Conservation (phyloP, 2,113 vertebrate species). For the Gambusia affinis region DNA sequence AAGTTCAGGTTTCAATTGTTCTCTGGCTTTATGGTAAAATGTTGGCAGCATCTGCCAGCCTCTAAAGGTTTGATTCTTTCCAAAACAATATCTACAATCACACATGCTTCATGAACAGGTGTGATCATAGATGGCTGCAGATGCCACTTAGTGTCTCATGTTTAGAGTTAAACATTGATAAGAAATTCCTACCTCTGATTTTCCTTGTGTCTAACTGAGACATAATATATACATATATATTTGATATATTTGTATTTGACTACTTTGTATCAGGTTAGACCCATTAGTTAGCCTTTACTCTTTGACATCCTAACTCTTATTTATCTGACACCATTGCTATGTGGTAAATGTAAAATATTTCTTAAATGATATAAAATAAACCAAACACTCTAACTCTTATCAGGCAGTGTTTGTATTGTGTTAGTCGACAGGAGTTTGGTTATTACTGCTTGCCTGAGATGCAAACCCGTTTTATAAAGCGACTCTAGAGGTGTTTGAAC, state of each 20-base stretch:
- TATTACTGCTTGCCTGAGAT: conserved; percentile 59
- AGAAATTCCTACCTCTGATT: not conserved
- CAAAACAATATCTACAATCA: not conserved
- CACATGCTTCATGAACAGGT: not conserved
- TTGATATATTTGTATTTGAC: not conserved
- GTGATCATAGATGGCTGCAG: no score
- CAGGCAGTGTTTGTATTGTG: not conserved
- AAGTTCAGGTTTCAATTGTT: not conserved
- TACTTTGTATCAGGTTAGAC: not conserved
- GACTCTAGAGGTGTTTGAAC: conserved; percentile 29
- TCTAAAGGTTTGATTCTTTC: not conserved
- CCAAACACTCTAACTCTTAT: not conserved
- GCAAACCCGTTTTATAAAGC: conserved; percentile 18
- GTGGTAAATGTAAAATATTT: not conserved
- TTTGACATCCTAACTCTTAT: not conserved
- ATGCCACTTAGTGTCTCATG: not conserved
- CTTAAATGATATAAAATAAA: not conserved
- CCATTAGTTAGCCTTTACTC: not conserved
- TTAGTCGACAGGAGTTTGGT: not conserved
- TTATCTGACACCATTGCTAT: not conserved
- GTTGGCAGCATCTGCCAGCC: not conserved
- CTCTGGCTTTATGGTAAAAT: not conserved
- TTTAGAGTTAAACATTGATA: not conserved
- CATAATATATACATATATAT: not conserved
- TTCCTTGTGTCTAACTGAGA: no score